Base-by-base conservation (phyloP, 2,113 vertebrate species). In the Haliaeetus leucogaster region DNA sequence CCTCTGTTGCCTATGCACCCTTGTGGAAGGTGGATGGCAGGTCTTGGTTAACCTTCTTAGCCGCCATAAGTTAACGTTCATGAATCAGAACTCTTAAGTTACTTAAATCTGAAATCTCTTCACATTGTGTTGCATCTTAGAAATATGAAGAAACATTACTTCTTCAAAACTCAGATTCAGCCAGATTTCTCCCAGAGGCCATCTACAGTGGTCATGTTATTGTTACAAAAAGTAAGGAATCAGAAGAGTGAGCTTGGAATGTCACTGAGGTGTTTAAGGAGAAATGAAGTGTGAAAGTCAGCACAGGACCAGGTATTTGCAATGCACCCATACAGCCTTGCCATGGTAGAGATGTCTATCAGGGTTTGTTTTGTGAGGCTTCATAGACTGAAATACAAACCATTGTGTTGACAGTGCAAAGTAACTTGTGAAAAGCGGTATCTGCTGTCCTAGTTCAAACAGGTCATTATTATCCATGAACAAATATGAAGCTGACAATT, bases 401-500 rank as follows among this genome's bases (percentile, higher is more conserved):
- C 1, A 0, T 14, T 56, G 45, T 55, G 45, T 25, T 81, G 40
- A 58, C 56, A 66, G 38, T 14, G 53, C 13, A 15, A 67, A 86
- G 29, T 16, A 72, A 45, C 66, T 82, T 58, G 61, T 50, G 66
- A 73, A 95, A 82, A 86, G 74, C 43, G 13, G 4, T 40, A 38
- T 91, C 47, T 90, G 47, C 34, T 74, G 15, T 80, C 70, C 77
- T 29, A 45, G 50, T 76, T 36, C 32, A 85, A 86, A 45, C 30
- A 61, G 62, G 48, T 92, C 71, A 23, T 79, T 84, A 77, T 78
- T 86, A 68, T 63, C 91, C 80, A 55, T 21, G 66, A 84, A 66
- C 82, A 96, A 97, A 89, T 55, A 92, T 2, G 32, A 61, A 90
- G 61, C 61, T 83, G 85, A 95, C 65, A 84, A 52, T 83, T 84